A percentile compares a stretch with the other conserved stretches of the same genome.
phyloP scores from a whole-genome alignment of 2,888 invertebrate genomes.

The Lithophane semibrunnea region DNA sequence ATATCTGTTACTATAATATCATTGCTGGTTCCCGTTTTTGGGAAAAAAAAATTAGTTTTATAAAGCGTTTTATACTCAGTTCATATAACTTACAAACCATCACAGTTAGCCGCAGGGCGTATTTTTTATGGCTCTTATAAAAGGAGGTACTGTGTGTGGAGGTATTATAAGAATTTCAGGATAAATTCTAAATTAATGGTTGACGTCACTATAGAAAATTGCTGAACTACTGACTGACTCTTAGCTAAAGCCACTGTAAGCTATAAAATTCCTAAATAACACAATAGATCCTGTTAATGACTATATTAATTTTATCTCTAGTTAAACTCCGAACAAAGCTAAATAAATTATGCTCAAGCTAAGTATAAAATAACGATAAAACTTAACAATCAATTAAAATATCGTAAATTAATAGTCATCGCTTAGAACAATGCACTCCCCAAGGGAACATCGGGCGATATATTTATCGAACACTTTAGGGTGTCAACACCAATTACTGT shows the following conservation, averaged over 20 bases:
- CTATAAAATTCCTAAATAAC: constrained; percentile 4
- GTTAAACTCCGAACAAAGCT: not conserved
- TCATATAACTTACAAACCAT: constrained; percentile 29
- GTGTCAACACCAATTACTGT: constrained; percentile 58
- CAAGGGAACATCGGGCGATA: constrained; percentile 34
- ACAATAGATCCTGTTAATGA: not conserved
- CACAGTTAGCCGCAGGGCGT: not conserved
- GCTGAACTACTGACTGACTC: not conserved
- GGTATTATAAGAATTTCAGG: not conserved
- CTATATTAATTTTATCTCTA: not conserved
- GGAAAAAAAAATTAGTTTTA: constrained; percentile 47
- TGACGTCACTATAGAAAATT: not conserved
- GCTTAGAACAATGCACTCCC: constrained; percentile 15
- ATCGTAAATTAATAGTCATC: constrained; percentile 34
- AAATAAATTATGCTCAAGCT: not conserved
- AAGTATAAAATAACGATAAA: constrained; percentile 13
- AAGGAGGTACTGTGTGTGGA: not conserved
- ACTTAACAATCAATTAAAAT: constrained; percentile 35
- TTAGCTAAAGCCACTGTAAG: not conserved
- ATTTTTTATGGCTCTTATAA: constrained; percentile 2
- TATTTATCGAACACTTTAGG: constrained; percentile 51
- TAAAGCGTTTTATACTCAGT: constrained; percentile 27
- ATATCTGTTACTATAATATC: too few relatives aligned
- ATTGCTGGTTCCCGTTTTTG: constrained; percentile 3
- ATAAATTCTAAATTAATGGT: not conserved